Evolutionary conservation across 2,113 vertebrate species (phyloP).

Genomic region (Cnemophilus loriae): DNA sequence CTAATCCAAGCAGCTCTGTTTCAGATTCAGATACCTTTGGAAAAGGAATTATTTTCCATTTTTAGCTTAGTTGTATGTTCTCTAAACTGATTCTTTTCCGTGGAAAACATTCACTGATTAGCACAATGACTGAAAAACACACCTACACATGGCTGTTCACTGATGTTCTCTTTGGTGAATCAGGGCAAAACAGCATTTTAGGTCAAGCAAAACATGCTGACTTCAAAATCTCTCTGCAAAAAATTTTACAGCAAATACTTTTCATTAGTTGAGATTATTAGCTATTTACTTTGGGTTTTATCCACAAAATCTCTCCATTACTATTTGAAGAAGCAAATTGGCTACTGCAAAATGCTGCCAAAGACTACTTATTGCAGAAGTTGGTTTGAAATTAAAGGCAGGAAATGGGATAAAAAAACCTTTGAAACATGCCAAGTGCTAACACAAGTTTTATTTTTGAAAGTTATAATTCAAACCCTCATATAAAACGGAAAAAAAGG

Average conservation of each 20-base stretch:
- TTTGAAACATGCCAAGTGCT: background rate
- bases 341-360: background rate
- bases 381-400: slow-evolving; percentile 28
- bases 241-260: background rate
- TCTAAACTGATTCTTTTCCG: background rate
- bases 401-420: background rate
- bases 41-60: background rate
- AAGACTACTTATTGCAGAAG: background rate
- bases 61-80: background rate
- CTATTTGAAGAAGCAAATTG: background rate
- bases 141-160: background rate
- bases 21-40: background rate
- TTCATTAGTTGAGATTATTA: background rate
- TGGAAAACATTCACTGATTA: background rate
- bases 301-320: background rate
- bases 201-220: background rate
- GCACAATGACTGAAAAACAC: background rate
- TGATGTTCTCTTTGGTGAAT: background rate
- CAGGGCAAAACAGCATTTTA: background rate
- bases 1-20: background rate
- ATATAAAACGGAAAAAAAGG: background rate
- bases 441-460: background rate
- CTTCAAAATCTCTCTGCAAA: background rate
- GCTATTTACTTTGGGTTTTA: background rate
- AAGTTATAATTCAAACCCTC: background rate